Evolutionary conservation across 2,113 vertebrate genomes (phyloP), one percentile per base, ranked within the genome.

Genomic region (Bambusicola thoracicus): DNA sequence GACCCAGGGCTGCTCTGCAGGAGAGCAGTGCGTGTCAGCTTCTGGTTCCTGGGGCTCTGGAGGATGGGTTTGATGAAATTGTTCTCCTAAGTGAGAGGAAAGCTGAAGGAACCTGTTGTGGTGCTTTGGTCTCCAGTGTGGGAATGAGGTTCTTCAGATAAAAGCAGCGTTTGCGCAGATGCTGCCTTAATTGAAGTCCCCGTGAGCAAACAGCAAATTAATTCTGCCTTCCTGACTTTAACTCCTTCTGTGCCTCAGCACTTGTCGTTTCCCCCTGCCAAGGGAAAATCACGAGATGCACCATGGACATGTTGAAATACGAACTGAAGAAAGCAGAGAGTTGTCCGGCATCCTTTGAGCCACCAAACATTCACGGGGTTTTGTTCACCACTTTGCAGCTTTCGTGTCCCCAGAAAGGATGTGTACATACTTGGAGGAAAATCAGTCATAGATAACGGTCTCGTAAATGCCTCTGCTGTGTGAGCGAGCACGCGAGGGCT

Each of bases 71-170:
- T 87, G 29, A 40, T 53, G 14, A 63, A 70, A 41, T 72, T 38
- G 75, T 70, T 59, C 74, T 87, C 38, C 16, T 36, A 80, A 92
- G 41, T 89, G 46, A 63, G 36, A 81, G 29, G 46, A 63, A 79
- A 74, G 62, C 61, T 87, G 40, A n/a, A 55, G 62, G 89, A 78
- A 90, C 61, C 69, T 72, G 32, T 86, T 85, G 75, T 85, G 11
- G 38, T 85, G 16, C 13, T 85, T 62, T 62, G 29, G 41, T 79
- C 48, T 66, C 30, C 46, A 48, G 32, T 53, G 38, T 34, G 58
- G 63, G 55, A 56, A 61, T 48, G 8, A 36, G 62, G 88, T 92
- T 77, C 66, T 72, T 74, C 73, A 72, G 63, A 36, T 36, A 63
- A 49, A 81, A 79, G 62, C 8, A 76, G 53, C 70, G 30, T 76